Evolutionary conservation across 37 sponge, comb jelly and placozoan species (phyloP).

Genomic region (Aplysina aerophoba): DNA sequence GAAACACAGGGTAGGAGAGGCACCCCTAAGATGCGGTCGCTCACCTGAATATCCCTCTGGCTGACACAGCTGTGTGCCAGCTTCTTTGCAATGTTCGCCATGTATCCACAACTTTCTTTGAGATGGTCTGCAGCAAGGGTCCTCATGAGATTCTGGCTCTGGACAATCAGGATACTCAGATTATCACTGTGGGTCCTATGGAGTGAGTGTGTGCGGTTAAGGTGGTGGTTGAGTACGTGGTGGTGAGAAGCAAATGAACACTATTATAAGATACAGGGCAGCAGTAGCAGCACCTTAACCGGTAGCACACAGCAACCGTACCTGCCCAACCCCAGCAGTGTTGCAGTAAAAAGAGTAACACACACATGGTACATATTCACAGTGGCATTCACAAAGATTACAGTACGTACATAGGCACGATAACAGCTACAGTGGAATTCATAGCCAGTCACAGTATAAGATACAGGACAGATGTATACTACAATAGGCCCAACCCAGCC

Average conservation of each 20-base stretch:
- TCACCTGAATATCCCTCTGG: conserved; percentile 81
- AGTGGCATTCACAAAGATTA: too few species aligned
- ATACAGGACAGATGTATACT: not conserved
- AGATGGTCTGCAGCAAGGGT: conserved; percentile 74
- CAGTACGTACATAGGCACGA: not conserved
- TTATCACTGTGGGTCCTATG: too few species aligned
- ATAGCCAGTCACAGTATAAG: not conserved
- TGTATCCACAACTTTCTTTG: not conserved
- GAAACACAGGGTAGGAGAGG: not conserved
- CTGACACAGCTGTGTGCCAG: conserved; percentile 84
- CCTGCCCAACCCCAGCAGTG: too few species aligned
- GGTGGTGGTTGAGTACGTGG: too few species aligned
- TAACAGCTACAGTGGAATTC: too few species aligned
- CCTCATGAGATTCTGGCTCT: conserved; percentile 74
- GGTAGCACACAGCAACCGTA: too few species aligned
- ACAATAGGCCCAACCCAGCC: too few species aligned
- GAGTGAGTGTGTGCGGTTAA: not conserved
- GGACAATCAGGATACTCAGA: conserved; percentile 58
- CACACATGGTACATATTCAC: too few species aligned
- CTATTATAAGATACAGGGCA: too few species aligned
- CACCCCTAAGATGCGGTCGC: not conserved
- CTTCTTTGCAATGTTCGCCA: conserved; percentile 46
- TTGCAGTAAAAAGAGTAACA: too few species aligned
- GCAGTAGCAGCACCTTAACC: too few species aligned
- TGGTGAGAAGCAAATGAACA: too few species aligned